Percentiles rank a stretch among this genome's conserved stretches.
Evolutionary conservation across 2,888 invertebrate genomes (phyloP).

Genomic region (Bugula neritina): DNA sequence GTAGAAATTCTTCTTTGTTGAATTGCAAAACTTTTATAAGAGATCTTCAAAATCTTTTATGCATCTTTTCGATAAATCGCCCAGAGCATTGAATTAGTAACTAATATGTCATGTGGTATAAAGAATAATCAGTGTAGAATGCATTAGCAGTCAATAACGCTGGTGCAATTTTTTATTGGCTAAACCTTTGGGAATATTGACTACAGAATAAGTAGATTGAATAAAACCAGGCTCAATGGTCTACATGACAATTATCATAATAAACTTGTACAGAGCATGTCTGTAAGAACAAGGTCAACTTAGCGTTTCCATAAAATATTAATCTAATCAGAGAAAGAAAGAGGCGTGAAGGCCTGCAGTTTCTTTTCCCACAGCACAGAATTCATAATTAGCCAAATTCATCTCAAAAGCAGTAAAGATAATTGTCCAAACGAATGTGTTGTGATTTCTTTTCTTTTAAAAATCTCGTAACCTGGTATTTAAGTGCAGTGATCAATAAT

Average conservation of each 20-base stretch:
- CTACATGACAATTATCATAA: not conserved
- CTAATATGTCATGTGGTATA: no score
- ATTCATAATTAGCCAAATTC: slow-evolving; percentile 13
- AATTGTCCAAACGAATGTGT: not conserved
- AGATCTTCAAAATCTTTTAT: no score
- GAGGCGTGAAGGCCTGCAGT: not conserved
- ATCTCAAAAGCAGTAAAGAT: slow-evolving; percentile 11
- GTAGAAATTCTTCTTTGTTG: no score
- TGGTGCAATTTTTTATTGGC: not conserved
- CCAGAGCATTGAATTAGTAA: no score
- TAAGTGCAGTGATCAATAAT: not conserved
- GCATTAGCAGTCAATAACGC: not conserved
- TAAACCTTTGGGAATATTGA: not conserved
- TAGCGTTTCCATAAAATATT: slow-evolving; percentile 18
- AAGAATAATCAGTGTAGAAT: no score
- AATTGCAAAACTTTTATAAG: no score
- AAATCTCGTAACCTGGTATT: not conserved
- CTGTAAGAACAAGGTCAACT: not conserved
- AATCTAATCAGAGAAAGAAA: slow-evolving; percentile 23
- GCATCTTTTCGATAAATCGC: no score
- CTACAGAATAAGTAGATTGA: not conserved
- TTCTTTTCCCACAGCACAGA: slow-evolving; percentile 5
- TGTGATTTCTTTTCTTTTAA: not conserved
- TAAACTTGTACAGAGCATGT: not conserved
- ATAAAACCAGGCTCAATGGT: not conserved